Percentiles rank a stretch among this genome's conserved stretches.
Evolutionary conservation across 2,113 vertebrate genomes (phyloP).

Genomic region (Pseudorasbora parva): DNA sequence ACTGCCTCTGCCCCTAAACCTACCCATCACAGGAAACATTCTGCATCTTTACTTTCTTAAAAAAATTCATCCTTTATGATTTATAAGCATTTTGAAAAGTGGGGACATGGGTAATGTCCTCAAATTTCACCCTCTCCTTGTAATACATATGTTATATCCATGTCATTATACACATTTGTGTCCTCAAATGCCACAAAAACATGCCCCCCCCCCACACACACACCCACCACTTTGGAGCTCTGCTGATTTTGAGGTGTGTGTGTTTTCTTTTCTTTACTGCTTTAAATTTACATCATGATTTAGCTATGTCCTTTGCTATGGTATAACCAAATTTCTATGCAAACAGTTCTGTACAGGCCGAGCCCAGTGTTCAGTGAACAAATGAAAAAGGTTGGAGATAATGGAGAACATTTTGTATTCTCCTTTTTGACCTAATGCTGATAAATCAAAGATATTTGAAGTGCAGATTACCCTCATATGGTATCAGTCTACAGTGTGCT

Average conservation of each 20-base stretch:
- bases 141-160: too few species aligned
- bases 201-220: too few species aligned
- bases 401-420: not conserved
- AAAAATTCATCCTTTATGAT: too few species aligned
- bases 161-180: too few species aligned
- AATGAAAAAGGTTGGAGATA: not conserved
- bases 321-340: conserved; percentile 26
- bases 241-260: not conserved
- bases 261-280: not conserved
- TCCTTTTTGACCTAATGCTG: not conserved
- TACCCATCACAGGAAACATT: too few species aligned
- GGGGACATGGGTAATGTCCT: too few species aligned
- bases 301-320: not conserved
- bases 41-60: too few species aligned
- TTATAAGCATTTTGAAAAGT: too few species aligned
- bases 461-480: not conserved
- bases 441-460: not conserved
- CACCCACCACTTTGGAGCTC: too few species aligned
- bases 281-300: conserved; percentile 17
- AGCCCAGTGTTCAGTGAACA: not conserved
- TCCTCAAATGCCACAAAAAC: too few species aligned
- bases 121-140: too few species aligned
- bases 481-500: not conserved
- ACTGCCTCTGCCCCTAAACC: too few species aligned
- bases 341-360: not conserved